Percentiles rank a stretch among this genome's conserved stretches.
phyloP scores from a whole-genome alignment of 2,113 vertebrate species.

The Cercocebus atys region DNA sequence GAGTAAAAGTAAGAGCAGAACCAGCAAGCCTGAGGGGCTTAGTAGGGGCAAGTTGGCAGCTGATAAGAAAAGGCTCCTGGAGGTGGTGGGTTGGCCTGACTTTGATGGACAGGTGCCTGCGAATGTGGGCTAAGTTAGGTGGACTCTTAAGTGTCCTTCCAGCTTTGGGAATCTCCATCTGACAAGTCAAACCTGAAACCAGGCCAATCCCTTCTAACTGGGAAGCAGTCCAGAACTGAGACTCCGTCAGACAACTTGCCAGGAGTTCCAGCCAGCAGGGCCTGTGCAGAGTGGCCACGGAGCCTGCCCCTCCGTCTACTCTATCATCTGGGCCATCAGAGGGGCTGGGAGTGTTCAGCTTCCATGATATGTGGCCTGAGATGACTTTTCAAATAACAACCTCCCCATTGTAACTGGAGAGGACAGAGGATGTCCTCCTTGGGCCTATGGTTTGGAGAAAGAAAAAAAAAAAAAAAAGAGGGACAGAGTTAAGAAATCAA shows the following conservation, averaged over 20 bases:
- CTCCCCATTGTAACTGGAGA: conserved; percentile 85
- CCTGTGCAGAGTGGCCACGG: rapidly evolving
- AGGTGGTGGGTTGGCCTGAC: not conserved
- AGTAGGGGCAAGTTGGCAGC: too few relatives aligned
- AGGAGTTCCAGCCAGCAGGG: too few relatives aligned
- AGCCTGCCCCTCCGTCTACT: conserved; percentile 53
- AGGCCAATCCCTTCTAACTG: not conserved
- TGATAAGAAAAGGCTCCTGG: not conserved
- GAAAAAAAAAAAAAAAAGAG: not conserved
- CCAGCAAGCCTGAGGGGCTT: not conserved
- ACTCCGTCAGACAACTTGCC: not conserved
- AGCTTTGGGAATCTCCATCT: not conserved
- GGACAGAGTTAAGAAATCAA: not conserved
- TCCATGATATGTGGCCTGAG: conserved; percentile 82
- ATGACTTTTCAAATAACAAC: conserved; percentile 85
- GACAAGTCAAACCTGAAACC: not conserved
- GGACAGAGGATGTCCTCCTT: conserved; percentile 86
- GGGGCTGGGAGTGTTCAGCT: conserved; percentile 66
- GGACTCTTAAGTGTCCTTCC: not conserved
- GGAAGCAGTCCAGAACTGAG: not conserved
- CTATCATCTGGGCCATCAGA: not conserved
- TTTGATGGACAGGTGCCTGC: not conserved
- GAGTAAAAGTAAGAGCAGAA: too few relatives aligned
- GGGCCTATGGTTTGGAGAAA: conserved; percentile 77
- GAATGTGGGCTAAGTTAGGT: not conserved